Percentiles rank a stretch among this genome's conserved stretches.
These are phyloP conservation scores for Eupithecia inturbata DNA, from an alignment of 2,888 invertebrate species.

Conservation along the genomic window DNA sequence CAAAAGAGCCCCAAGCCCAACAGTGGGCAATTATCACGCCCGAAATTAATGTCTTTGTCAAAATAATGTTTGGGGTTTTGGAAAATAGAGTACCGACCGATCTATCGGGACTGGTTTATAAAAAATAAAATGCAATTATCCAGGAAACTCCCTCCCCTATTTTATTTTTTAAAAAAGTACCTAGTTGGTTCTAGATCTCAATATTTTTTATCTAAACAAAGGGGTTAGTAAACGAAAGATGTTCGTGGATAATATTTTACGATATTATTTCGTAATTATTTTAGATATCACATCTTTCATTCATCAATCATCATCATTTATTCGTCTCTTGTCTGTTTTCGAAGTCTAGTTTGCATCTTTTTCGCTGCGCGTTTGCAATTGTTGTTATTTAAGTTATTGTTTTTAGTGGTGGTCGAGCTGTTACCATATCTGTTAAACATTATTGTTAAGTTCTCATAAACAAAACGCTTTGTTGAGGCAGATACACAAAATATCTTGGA, in stretches of 20 bases:
- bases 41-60: conserved; percentile 76
- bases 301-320: background rate
- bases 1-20: conserved; percentile 59
- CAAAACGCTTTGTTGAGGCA: no score
- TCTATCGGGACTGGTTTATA: background rate
- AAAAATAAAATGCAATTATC: background rate
- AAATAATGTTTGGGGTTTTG: conserved; percentile 46
- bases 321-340: background rate
- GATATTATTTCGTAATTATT: background rate
- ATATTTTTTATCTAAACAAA: no score
- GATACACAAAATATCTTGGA: no score
- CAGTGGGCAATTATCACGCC: conserved; percentile 77
- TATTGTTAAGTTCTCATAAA: background rate
- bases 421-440: background rate
- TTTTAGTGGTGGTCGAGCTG: background rate
- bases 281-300: background rate
- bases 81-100: background rate
- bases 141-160: background rate
- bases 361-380: background rate
- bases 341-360: background rate
- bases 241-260: background rate
- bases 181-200: background rate
- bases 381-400: no score
- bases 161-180: background rate
- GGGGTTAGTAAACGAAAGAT: no score